These are phyloP conservation scores for Platichthys stellatus DNA, from an alignment of 2,113 vertebrate species.

Conservation along the genomic window DNA sequence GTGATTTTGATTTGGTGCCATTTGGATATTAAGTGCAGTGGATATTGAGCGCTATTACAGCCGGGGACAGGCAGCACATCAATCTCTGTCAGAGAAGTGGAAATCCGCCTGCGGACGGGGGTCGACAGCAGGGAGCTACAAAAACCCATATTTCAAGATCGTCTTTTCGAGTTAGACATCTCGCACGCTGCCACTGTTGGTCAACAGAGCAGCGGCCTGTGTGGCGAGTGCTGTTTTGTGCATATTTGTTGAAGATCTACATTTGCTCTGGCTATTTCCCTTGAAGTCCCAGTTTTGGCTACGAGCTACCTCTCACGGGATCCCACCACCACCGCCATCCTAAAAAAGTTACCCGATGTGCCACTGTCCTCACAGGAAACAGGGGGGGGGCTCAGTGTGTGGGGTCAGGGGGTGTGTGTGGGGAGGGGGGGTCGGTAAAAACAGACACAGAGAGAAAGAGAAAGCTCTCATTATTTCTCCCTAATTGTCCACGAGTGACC, in stretches of 20 bases:
- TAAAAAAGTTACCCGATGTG: constrained; percentile 66
- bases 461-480: constrained; percentile 81
- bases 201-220: neutral
- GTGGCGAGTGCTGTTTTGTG: neutral
- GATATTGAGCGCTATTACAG: constrained; percentile 67
- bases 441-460: constrained; percentile 65
- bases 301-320: neutral
- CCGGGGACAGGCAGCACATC: constrained; percentile 64
- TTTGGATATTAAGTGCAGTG: constrained; percentile 75
- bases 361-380: constrained; percentile 56
- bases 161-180: neutral
- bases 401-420: neutral
- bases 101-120: constrained; percentile 56
- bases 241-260: constrained; percentile 11
- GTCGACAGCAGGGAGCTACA: constrained; percentile 23
- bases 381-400: neutral
- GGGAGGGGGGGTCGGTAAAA: neutral
- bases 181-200: neutral
- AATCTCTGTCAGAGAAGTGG: constrained; percentile 70
- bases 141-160: neutral
- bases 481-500: constrained; percentile 83
- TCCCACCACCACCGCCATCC: neutral
- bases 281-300: constrained; percentile 45
- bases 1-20: constrained; percentile 71
- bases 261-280: constrained; percentile 13